These are phyloP conservation scores for Hydractinia echinata DNA, from an alignment of 30 jellyfish, hydroid and myxozoan species.

Conservation along the genomic window DNA sequence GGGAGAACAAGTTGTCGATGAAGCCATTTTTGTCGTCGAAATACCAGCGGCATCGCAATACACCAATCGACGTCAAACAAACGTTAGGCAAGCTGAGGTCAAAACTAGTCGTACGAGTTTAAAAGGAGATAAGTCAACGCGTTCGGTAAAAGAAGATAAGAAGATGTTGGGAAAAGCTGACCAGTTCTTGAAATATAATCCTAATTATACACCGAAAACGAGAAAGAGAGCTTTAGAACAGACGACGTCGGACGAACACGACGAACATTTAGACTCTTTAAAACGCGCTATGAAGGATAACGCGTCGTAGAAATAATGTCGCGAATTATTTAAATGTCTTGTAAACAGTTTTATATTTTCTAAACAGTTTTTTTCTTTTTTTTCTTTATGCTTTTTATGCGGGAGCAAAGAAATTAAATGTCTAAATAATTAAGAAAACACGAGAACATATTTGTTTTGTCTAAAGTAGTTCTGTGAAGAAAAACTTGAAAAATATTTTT, in stretches of 20 bases:
- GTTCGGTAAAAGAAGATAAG: not conserved
- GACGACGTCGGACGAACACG: not conserved
- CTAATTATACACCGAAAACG: not conserved
- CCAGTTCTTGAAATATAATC: conserved; percentile 1
- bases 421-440: no score
- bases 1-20: not conserved
- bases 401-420: no score
- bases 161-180: conserved; percentile 3
- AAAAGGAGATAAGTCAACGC: no score
- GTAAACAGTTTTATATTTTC: no score
- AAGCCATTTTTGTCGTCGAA: not conserved
- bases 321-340: not conserved
- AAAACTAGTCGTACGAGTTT: not conserved
- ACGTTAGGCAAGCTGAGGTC: not conserved
- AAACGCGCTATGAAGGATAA: not conserved
- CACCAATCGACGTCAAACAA: conserved; percentile 1
- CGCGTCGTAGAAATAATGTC: not conserved
- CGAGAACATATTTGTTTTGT: no score
- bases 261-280: no score
- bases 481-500: no score
- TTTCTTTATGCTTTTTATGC: no score
- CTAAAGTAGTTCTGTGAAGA: no score
- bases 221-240: not conserved
- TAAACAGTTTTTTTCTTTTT: no score
- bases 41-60: not conserved